These are phyloP conservation scores for Chrosomus eos DNA, from an alignment of 2,797 vertebrate genomes.

Conservation along the genomic window DNA sequence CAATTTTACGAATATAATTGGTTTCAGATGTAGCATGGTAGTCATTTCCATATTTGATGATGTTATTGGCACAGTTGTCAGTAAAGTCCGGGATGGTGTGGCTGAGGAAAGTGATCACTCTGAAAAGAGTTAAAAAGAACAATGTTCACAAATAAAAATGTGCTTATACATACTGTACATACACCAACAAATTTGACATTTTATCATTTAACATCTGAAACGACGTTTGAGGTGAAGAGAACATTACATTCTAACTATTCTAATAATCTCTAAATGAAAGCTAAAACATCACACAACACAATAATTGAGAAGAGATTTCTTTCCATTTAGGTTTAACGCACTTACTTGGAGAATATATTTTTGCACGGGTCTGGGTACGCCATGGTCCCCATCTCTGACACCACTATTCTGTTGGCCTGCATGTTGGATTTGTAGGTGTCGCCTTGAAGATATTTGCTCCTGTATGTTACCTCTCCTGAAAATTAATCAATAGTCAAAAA, in stretches of 20 bases:
- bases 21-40: conserved; percentile 91
- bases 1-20: conserved; percentile 92
- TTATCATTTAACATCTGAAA: not conserved
- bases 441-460: conserved; percentile 87
- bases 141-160: not conserved
- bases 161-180: too few relatives aligned
- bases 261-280: not conserved
- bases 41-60: conserved; percentile 90
- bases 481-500: conserved; percentile 6
- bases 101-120: conserved; percentile 90
- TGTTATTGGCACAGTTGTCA: conserved; percentile 92
- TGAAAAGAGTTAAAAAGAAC: conserved; percentile 61
- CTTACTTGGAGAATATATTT: conserved; percentile 94
- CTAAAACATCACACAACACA: not conserved
- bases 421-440: conserved; percentile 89
- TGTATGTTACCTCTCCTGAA: conserved; percentile 89
- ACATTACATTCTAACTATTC: not conserved
- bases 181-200: too few relatives aligned
- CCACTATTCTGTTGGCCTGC: conserved; percentile 90
- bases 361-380: conserved; percentile 94
- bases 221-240: not conserved
- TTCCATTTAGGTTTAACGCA: not conserved
- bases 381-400: conserved; percentile 99
- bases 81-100: conserved; percentile 96
- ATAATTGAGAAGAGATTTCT: not conserved